phyloP scores from a whole-genome alignment of 2,113 vertebrate species.

The Malurus elegans region DNA sequence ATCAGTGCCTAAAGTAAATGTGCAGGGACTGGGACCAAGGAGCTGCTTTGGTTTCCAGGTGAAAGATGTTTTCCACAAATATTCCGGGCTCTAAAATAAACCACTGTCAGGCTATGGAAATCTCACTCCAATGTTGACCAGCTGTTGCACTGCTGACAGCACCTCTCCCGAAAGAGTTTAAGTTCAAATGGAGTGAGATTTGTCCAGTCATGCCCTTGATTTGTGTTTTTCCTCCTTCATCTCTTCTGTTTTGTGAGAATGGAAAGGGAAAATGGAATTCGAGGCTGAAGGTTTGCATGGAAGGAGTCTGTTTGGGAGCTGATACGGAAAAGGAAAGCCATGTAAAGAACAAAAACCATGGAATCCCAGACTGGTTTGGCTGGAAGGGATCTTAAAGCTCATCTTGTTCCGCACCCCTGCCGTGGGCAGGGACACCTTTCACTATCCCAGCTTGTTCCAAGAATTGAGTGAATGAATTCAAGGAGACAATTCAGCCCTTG shows the following conservation, averaged over 20 bases:
- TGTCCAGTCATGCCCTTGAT: not conserved
- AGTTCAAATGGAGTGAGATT: not conserved
- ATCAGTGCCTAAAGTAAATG: not conserved
- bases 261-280: not conserved
- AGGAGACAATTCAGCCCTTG: not conserved
- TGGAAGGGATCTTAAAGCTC: not conserved
- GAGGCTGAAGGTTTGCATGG: not conserved
- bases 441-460: not conserved
- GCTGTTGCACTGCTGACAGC: not conserved
- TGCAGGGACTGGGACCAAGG: not conserved
- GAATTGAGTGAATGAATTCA: not conserved
- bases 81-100: not conserved
- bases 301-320: not conserved
- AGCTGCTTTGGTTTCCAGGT: not conserved
- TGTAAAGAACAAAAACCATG: not conserved
- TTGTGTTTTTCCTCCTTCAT: not conserved
- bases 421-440: not conserved
- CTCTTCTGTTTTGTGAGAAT: not conserved
- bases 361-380: not conserved
- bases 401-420: not conserved
- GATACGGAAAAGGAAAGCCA: rapidly evolving
- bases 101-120: not conserved
- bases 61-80: not conserved
- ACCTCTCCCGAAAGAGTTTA: not conserved
- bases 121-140: not conserved